A percentile compares a stretch with the other conserved stretches of the same genome.
Conservation (phyloP, 2,113 vertebrate species). For the Tor tambroides region DNA sequence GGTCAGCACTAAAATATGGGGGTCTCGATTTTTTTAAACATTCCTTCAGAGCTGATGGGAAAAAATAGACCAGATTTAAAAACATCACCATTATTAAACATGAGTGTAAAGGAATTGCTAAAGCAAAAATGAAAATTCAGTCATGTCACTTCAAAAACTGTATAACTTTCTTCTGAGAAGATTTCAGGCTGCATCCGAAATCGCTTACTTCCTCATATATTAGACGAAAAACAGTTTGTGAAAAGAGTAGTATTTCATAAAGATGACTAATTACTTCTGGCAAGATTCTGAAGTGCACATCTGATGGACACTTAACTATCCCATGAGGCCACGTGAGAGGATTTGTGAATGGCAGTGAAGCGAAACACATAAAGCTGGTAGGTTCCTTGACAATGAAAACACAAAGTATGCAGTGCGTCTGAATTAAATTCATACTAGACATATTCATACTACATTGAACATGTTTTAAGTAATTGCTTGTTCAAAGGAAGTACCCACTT, state of each 20-base stretch:
- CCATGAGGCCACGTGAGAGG: neutral
- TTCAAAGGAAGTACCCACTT: neutral
- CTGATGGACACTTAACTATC: neutral
- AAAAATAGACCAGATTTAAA: neutral
- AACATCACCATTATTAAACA: neutral
- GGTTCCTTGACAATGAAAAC: neutral
- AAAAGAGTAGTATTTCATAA: neutral
- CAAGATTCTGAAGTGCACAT: neutral
- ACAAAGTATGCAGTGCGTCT: too few relatives aligned
- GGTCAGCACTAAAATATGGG: neutral
- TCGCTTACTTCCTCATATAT: neutral
- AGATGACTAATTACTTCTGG: neutral
- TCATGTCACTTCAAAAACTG: neutral
- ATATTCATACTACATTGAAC: too few relatives aligned
- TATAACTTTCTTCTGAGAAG: neutral
- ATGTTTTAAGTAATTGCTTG: neutral
- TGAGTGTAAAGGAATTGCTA: neutral
- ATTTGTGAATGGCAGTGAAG: neutral
- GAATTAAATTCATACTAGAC: too few relatives aligned
- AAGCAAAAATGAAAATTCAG: neutral
- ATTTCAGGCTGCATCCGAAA: neutral
- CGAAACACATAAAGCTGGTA: too few relatives aligned
- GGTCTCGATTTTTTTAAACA: neutral
- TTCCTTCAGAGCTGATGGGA: neutral
- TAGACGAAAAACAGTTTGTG: neutral